Base-by-base conservation (phyloP, 53 echinoderm and acorn worm genomes). In the Holothuria leucospilota region DNA sequence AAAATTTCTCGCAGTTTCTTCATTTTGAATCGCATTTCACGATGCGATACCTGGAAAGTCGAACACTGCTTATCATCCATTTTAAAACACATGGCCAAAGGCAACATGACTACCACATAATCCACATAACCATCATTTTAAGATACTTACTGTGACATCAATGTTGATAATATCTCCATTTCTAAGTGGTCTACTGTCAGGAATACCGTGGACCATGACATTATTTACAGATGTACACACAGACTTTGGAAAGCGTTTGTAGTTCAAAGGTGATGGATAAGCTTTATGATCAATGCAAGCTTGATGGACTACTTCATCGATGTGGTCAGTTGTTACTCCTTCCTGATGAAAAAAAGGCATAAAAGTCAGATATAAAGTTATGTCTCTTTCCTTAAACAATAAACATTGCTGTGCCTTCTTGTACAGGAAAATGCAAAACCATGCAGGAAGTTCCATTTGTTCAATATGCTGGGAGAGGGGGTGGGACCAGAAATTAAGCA, bases 211-310 rank as follows among this genome's bases (percentile, higher is more conserved):
- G 7, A 92, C 93, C 87, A 92, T 81, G 28, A 99, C 87, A 81
- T 99, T 99, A 59, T 95, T 99, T 59, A 99, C 92, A n/a, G 99
- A 99, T 42, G 99, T 99, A 71, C 99, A 99, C n/a, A 99, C 87
- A 18, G 95, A 95, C 87, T 99, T 99, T 29, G 99, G 99, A 49
- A 90, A 99, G 59, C 86, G 84, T 74, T 84, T 93, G 89, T 99
- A 99, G 86, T 95, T 92, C 58, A 99, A 92, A 18, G 95, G 90
- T 53, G 99, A 99, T 2, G 99, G 99, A 49, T 99, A 99, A 24
- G 88, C 93, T 13, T 83, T 86, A 66, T 95, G 63, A 25, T 95
- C 95, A 21, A 99, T 78, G 62, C 99, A 99, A 20, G 95, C 92
- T 46, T 92, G 86, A 29, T 93, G 93, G 6, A 99, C 87, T 18